phyloP scores from a whole-genome alignment of 2,113 vertebrate genomes.

The Spizaetus ornatus region DNA sequence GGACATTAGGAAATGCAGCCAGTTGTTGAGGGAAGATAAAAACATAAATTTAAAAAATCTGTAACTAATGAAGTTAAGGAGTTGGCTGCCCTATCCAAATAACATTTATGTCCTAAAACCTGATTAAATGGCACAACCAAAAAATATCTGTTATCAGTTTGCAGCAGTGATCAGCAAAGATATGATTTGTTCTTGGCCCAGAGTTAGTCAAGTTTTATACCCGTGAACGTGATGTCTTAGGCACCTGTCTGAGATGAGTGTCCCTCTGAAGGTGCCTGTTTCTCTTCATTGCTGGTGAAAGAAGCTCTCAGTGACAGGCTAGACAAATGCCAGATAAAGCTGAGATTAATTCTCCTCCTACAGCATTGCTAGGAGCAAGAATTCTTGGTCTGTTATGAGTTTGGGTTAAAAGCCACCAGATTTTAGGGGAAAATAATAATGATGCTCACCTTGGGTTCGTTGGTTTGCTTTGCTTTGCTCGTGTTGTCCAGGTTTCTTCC shows the following conservation, averaged over 20 bases:
- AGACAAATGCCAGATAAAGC: background rate
- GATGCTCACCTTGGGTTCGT: background rate
- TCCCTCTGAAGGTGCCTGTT: background rate
- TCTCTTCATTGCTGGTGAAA: background rate
- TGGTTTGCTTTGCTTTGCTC: background rate
- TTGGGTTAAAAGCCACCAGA: background rate
- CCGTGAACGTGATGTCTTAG: background rate
- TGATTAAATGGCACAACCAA: background rate
- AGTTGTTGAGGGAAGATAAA: background rate
- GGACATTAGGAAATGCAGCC: background rate
- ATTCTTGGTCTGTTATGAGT: background rate
- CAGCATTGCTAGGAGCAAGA: background rate
- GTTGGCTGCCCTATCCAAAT: background rate
- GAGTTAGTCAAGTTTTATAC: background rate
- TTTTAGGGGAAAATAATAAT: background rate
- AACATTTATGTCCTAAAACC: background rate
- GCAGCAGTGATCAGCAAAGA: background rate
- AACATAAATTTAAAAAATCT: background rate
- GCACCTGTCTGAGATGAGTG: background rate
- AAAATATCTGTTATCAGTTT: background rate
- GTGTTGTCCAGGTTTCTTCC: background rate
- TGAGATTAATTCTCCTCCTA: background rate
- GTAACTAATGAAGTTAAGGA: background rate
- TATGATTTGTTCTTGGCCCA: background rate
- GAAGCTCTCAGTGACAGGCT: background rate